Conservation (phyloP, 2,113 vertebrate species). For the Eira barbara region DNA sequence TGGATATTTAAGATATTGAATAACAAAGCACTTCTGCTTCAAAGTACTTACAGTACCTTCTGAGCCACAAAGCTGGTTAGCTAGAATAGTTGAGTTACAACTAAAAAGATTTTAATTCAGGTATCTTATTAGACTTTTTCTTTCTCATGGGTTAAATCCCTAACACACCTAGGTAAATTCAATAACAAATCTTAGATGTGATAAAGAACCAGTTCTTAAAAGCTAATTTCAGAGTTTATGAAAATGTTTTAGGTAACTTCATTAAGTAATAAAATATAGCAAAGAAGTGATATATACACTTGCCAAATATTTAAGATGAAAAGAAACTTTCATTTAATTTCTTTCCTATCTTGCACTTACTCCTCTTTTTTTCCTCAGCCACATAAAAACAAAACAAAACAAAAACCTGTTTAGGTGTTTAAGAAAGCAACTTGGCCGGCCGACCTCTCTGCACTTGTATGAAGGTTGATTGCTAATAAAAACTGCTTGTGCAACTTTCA, state of each 20-base stretch:
- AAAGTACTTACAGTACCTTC: not conserved
- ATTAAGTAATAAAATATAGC: not conserved
- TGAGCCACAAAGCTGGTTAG: not conserved
- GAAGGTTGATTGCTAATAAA: not conserved
- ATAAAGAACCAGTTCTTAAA: not conserved
- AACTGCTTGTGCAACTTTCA: not conserved
- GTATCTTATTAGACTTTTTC: not conserved
- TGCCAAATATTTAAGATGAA: not conserved
- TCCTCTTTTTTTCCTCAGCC: not conserved
- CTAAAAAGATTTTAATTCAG: too few species aligned
- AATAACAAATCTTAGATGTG: not conserved
- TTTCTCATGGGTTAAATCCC: not conserved
- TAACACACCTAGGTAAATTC: not conserved
- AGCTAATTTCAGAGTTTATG: constrained; percentile 1
- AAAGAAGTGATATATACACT: not conserved
- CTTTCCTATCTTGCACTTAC: not conserved
- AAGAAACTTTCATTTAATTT: not conserved
- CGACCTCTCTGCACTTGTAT: not conserved
- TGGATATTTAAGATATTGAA: not conserved
- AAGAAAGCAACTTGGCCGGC: not conserved
- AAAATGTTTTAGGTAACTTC: not conserved
- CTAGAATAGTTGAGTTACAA: too few species aligned
- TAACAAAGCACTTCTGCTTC: not conserved
- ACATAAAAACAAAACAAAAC: not conserved
- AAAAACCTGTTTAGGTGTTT: not conserved